Percentiles rank a stretch among this genome's conserved stretches.
Evolutionary conservation across 2,113 vertebrate species (phyloP).

Genomic region (Heterotilapia buettikoferi): DNA sequence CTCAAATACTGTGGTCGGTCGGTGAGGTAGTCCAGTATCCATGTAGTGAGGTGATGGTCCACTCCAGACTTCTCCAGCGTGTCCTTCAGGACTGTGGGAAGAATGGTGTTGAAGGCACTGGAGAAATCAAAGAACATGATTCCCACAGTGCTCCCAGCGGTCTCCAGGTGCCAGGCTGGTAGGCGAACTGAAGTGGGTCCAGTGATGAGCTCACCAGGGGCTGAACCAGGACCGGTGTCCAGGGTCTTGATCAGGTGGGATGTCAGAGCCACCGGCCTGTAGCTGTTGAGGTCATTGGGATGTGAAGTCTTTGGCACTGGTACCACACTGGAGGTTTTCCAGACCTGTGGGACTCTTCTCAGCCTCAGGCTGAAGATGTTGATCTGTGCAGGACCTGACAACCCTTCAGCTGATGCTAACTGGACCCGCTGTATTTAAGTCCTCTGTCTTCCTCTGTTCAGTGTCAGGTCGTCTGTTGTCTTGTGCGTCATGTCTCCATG

Average conservation of each 20-base stretch:
- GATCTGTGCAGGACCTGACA: not conserved
- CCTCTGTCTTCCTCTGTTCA: not conserved
- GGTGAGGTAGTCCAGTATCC: rapidly evolving
- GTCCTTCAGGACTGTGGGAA: not conserved
- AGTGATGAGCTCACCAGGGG: not conserved
- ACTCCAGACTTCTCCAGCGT: not conserved
- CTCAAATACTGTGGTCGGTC: rapidly evolving
- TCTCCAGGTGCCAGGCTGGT: not conserved
- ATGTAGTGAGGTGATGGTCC: not conserved
- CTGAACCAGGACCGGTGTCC: not conserved
- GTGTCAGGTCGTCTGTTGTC: not conserved
- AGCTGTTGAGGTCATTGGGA: not conserved
- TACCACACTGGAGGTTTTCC: not conserved
- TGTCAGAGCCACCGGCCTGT: not conserved
- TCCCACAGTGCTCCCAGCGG: not conserved
- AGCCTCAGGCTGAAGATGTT: not conserved
- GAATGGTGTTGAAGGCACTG: rapidly evolving
- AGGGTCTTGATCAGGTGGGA: not conserved
- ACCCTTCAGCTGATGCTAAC: not conserved
- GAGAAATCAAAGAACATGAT: not conserved
- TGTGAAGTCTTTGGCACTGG: not conserved
- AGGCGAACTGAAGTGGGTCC: not conserved
- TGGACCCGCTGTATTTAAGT: not conserved
- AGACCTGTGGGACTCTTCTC: not conserved
- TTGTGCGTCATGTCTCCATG: not conserved